phyloP scores from a whole-genome alignment of 2,797 vertebrate genomes.

The Pyrocephalus nanus region DNA sequence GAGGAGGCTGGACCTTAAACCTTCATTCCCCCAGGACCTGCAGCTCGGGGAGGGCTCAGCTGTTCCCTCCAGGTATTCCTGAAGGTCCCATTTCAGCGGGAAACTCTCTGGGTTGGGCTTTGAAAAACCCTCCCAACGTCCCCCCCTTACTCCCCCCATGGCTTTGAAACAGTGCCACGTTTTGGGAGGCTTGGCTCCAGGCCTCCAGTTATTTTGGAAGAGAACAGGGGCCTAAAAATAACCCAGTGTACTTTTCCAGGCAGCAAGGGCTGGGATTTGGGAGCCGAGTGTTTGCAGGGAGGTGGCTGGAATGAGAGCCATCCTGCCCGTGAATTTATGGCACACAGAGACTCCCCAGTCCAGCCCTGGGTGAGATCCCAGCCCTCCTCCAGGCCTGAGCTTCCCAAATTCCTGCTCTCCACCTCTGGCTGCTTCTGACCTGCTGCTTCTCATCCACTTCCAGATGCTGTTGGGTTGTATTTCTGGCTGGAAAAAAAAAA shows the following conservation, averaged over 20 bases:
- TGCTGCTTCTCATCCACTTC: neutral
- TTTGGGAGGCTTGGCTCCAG: slow-evolving; percentile 35
- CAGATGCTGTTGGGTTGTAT: neutral
- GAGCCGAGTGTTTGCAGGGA: slow-evolving; percentile 43
- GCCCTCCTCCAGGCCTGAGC: neutral
- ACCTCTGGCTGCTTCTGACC: neutral
- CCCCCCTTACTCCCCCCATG: slow-evolving; percentile 25
- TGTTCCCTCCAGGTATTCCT: neutral
- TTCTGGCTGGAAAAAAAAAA: neutral
- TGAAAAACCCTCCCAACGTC: slow-evolving; percentile 48
- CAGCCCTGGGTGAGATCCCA: neutral
- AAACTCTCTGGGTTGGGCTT: neutral
- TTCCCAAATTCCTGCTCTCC: neutral
- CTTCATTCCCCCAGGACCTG: neutral
- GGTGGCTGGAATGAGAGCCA: neutral
- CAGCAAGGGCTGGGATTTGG: neutral
- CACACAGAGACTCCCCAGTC: neutral
- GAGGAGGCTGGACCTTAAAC: neutral
- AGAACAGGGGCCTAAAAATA: slow-evolving; percentile 70
- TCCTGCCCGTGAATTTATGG: neutral
- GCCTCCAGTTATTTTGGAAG: slow-evolving; percentile 59
- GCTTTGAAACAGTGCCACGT: slow-evolving; percentile 52
- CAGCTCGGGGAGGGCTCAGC: neutral
- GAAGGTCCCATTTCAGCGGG: neutral
- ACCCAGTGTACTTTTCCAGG: slow-evolving; percentile 59